Conservation (phyloP, 2,113 vertebrate species). For the Pterocles burchelli region DNA sequence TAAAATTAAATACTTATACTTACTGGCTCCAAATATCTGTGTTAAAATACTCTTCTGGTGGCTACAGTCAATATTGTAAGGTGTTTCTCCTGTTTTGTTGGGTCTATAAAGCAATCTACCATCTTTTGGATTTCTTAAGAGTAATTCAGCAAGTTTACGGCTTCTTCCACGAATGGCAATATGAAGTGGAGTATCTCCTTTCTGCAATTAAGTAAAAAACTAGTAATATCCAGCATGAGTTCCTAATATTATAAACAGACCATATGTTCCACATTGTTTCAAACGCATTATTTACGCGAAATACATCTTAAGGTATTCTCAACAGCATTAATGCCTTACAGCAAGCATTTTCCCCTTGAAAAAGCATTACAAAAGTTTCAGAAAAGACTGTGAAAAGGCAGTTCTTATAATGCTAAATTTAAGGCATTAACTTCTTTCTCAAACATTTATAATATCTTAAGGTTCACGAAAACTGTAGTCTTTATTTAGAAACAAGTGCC, state of each 20-base stretch:
- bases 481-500: not conserved
- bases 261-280: not conserved
- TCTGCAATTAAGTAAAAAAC: conserved; percentile 74
- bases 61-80: conserved; percentile 98
- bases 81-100: conserved; percentile 96
- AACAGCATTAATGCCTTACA: not conserved
- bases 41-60: conserved; percentile 99
- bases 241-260: not conserved
- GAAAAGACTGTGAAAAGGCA: not conserved
- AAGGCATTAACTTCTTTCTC: not conserved
- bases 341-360: not conserved
- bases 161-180: conserved; percentile 96
- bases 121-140: conserved; percentile 96
- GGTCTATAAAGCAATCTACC: conserved; percentile 94
- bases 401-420: not conserved
- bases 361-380: not conserved
- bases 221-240: not conserved
- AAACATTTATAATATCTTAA: not conserved
- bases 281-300: not conserved
- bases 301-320: not conserved
- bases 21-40: conserved; percentile 98
- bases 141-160: conserved; percentile 93
- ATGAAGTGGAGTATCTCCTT: conserved; percentile 95
- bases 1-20: conserved; percentile 30
- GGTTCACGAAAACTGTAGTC: not conserved